These are phyloP conservation scores for Lepidochitona cinerea DNA, from an alignment of 2,888 invertebrate genomes.

Conservation along the genomic window DNA sequence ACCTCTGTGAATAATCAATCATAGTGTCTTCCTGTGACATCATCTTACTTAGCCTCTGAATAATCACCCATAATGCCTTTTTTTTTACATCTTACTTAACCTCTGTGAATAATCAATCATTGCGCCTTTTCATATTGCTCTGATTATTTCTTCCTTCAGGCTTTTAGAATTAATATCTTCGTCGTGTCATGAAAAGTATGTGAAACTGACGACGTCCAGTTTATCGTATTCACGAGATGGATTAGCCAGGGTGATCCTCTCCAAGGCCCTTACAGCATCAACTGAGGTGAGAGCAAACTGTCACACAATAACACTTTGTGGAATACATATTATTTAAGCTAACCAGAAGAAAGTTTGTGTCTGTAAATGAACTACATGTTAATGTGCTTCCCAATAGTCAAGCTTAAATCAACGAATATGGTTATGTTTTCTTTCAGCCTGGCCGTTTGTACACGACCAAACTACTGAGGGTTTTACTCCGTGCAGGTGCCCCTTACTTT, in stretches of 20 bases:
- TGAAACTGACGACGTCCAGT: constrained; percentile 92
- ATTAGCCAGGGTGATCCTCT: constrained; percentile 74
- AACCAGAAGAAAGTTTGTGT: no score
- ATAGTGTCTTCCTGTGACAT: no score
- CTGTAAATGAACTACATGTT: no score
- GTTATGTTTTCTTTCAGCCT: constrained; percentile 36
- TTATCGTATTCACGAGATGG: constrained; percentile 88
- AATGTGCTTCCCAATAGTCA: no score
- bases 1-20: no score
- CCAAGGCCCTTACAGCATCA: constrained; percentile 73
- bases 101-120: no score
- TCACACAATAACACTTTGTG: no score
- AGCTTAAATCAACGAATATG: no score
- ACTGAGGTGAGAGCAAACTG: constrained; percentile 70
- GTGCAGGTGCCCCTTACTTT: constrained; percentile 73
- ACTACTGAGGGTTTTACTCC: constrained; percentile 87
- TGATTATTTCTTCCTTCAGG: constrained; percentile 72
- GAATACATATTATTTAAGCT: no score
- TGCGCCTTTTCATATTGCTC: not conserved
- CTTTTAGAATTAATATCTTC: constrained; percentile 83
- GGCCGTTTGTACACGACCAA: constrained; percentile 89
- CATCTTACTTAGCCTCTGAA: no score
- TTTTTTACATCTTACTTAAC: no score
- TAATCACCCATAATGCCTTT: no score
- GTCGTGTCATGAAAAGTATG: constrained; percentile 91